Conservation (phyloP, 2,113 vertebrate genomes). For the Hyaena hyaena region DNA sequence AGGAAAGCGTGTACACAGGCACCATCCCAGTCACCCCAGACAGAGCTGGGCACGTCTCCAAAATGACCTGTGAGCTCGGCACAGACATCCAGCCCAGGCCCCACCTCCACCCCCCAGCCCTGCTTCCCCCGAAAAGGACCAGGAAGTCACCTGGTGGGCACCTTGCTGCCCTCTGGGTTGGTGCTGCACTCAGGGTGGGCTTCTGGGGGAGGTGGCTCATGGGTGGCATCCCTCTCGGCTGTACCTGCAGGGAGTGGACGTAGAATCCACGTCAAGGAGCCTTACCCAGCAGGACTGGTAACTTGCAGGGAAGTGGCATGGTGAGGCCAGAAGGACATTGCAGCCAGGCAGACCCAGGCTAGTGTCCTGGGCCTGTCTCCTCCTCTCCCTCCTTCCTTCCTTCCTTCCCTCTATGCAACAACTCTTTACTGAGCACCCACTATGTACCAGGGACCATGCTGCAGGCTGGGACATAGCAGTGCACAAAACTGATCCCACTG, state of each 20-base stretch:
- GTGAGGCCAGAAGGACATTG: accelerated
- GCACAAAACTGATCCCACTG: background rate
- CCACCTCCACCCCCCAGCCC: background rate
- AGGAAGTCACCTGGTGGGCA: slow-evolving; percentile 78
- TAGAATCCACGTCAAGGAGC: background rate
- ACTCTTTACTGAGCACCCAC: background rate
- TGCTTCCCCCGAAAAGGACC: background rate
- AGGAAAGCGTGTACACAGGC: accelerated
- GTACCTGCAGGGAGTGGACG: slow-evolving; percentile 71
- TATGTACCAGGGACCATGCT: background rate
- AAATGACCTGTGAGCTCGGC: background rate
- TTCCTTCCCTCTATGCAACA: background rate
- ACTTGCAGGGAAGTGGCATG: accelerated
- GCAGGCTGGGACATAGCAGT: background rate
- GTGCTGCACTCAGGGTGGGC: slow-evolving; percentile 75
- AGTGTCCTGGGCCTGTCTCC: background rate
- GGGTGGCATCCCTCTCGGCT: slow-evolving; percentile 42
- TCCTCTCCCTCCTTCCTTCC: background rate
- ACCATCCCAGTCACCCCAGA: background rate
- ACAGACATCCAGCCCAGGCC: background rate
- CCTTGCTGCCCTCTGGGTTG: slow-evolving; percentile 59
- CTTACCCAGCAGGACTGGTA: background rate
- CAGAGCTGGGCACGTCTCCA: background rate
- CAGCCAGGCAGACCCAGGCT: too few species aligned
- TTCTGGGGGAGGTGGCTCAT: slow-evolving; percentile 60